phyloP scores from a whole-genome alignment of 2,797 vertebrate genomes.

The Eulemur albifrons region DNA sequence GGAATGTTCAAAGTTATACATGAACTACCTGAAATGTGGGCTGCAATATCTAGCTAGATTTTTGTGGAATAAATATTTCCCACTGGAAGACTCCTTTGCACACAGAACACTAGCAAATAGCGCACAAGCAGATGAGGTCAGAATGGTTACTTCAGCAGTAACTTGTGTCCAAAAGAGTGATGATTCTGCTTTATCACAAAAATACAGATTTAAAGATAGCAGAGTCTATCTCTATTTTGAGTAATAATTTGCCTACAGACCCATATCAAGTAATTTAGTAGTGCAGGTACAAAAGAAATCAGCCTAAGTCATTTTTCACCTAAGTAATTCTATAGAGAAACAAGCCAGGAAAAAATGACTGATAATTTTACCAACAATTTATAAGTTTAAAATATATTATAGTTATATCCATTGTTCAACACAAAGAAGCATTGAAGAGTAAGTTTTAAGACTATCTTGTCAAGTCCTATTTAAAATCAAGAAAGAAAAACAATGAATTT shows the following conservation, averaged over 20 bases:
- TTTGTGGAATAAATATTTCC: neutral
- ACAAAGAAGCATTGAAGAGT: neutral
- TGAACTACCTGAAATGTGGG: neutral
- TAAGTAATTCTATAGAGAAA: neutral
- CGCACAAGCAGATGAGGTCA: neutral
- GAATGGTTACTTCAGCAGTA: neutral
- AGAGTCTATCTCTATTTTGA: neutral
- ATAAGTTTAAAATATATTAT: neutral
- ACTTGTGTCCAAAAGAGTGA: neutral
- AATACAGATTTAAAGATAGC: neutral
- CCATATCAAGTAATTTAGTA: neutral
- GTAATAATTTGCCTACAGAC: neutral
- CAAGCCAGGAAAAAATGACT: neutral
- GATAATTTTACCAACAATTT: neutral
- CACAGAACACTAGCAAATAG: neutral
- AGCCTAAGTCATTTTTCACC: neutral
- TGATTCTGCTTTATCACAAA: neutral
- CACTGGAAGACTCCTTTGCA: neutral
- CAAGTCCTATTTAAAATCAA: conserved; percentile 20
- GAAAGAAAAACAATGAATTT: conserved; percentile 25
- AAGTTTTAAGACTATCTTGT: conserved; percentile 24
- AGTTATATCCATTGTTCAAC: neutral
- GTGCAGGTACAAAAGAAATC: neutral
- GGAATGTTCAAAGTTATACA: neutral
- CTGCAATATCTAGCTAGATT: neutral